Evolutionary conservation across 1,140 invertebrate species (phyloP), one percentile per base, ranked within the genome.

Genomic region (Anastrepha ludens): DNA sequence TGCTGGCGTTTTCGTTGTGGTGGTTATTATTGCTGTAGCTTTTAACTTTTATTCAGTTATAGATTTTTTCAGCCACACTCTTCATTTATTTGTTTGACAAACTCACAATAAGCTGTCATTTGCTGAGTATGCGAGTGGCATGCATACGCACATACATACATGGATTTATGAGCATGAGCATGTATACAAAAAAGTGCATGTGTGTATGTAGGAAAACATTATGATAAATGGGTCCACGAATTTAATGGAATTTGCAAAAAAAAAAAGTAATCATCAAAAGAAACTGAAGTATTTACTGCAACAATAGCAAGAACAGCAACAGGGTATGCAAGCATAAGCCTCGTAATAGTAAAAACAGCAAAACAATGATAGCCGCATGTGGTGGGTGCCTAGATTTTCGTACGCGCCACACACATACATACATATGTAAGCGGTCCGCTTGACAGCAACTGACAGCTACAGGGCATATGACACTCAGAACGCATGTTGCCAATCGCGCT

Each of bases 371-470:
- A n/a, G 2, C n/a, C 74, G 47, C 3, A 17, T 9, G 60, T 17
- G 17, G 17, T 44, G 47, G 8, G 8, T 41, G 9, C 3, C n/a
- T 58, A n/a, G 74, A 55, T 81, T 81, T 78, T 50, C 70, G 15
- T 1, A 41, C 5, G 47, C 4, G 6, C n/a, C 29, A 29, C 29
- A 29, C 29, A 29, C 29, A 29, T 29, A 29, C 29, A 29, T 29
- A 29, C 29, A 29, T 7, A 44, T 39, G 44, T 20, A 3, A 20
- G 20, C 70, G n/a, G 44, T 50, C 11, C 50, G 74, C 11, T 55
- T 81, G 74, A 81, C 74, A 81, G 74, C 74, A 81, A 20, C 20
- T 81, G 74, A 81, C 74, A 81, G 74, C 74, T 81, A 81, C 74
- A 81, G 20, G n/a, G 47, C 50, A 29, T 81, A 81, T 81, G 47